Evolutionary conservation across 1,140 invertebrate species (phyloP).

Genomic region (Cataglyphis hispanica): DNA sequence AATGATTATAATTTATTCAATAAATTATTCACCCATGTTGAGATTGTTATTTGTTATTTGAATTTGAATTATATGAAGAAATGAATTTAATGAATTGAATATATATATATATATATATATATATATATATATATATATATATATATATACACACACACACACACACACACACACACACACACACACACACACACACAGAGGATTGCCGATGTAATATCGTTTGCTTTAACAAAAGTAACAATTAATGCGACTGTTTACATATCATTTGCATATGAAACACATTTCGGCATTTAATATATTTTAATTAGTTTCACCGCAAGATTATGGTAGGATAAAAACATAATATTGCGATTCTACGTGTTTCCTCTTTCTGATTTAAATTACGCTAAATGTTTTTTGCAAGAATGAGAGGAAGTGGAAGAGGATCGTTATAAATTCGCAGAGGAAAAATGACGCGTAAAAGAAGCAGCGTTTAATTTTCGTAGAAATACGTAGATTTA

Average conservation of each 20-base stretch:
- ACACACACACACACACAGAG: no score
- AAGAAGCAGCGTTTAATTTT: slow-evolving; percentile 64
- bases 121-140: no score
- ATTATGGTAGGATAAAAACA: slow-evolving; percentile 50
- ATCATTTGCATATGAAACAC: slow-evolving; percentile 52
- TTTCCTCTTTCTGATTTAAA: background rate
- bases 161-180: no score
- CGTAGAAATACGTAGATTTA: slow-evolving; percentile 86
- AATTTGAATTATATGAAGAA: background rate
- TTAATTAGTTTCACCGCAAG: slow-evolving; percentile 58
- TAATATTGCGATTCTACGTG: slow-evolving; percentile 4
- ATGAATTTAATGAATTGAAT: slow-evolving; percentile 53
- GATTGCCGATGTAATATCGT: slow-evolving; percentile 28
- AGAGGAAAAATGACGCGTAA: background rate
- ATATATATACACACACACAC: no score
- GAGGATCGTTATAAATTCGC: slow-evolving; percentile 15
- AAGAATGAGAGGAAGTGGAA: slow-evolving; percentile 4
- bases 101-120: background rate
- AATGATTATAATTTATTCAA: slow-evolving; percentile 50
- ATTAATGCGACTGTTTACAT: slow-evolving; percentile 58
- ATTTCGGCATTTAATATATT: slow-evolving; percentile 46
- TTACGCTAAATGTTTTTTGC: background rate
- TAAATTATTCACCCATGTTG: slow-evolving; percentile 34
- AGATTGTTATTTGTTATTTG: slow-evolving; percentile 52
- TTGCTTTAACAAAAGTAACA: slow-evolving; percentile 58